Evolutionary conservation across 2,797 vertebrate genomes (phyloP).

Genomic region (Pitangus sulphuratus): DNA sequence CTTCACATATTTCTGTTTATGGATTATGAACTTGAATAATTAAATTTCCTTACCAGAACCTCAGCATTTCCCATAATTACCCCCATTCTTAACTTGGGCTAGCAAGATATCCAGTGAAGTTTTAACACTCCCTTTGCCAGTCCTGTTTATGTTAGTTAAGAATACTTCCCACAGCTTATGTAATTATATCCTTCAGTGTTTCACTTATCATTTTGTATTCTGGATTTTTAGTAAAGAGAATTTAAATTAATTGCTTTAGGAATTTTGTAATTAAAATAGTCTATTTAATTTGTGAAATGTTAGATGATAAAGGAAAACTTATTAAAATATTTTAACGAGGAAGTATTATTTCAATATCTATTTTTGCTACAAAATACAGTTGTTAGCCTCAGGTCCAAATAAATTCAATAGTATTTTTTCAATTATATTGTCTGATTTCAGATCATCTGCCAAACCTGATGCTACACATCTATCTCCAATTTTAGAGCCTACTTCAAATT

Average conservation of each 20-base stretch:
- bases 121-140: not conserved
- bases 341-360: not conserved
- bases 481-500: not conserved
- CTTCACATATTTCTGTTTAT: not conserved
- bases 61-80: not conserved
- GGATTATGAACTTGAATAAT: not conserved
- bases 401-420: not conserved
- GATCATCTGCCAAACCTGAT: not conserved
- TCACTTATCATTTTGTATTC: not conserved
- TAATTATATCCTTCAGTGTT: not conserved
- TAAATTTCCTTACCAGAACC: not conserved
- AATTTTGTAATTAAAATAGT: not conserved
- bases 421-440: not conserved
- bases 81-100: not conserved
- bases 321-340: not conserved
- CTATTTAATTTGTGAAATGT: not conserved
- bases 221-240: not conserved
- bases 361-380: not conserved
- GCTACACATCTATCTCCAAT: fast-evolving
- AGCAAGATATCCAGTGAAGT: not conserved
- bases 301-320: not conserved
- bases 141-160: not conserved
- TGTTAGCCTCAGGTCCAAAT: not conserved
- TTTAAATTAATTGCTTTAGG: not conserved
- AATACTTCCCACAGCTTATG: not conserved